Conservation (phyloP, 2,113 vertebrate genomes). For the Gymnocephalus cernua region DNA sequence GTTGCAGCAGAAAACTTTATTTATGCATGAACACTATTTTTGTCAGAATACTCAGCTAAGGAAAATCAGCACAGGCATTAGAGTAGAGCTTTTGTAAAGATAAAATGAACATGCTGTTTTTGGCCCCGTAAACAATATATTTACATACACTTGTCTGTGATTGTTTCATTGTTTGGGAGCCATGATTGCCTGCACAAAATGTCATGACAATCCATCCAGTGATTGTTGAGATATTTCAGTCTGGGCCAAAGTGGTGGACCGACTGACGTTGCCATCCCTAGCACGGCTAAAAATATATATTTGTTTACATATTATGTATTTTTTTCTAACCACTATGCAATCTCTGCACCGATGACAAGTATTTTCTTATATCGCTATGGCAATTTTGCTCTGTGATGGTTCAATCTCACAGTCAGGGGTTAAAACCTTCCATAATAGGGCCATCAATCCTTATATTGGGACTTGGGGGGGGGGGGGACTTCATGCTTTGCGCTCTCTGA, state of each 20-base stretch:
- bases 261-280: neutral
- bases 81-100: neutral
- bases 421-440: slow-evolving; percentile 63
- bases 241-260: neutral
- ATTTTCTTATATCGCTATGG: slow-evolving; percentile 7
- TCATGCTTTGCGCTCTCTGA: slow-evolving; percentile 22
- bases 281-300: neutral
- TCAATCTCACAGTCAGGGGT: slow-evolving; percentile 67
- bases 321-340: neutral
- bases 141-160: neutral
- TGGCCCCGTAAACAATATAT: too few species aligned
- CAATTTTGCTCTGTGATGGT: slow-evolving; percentile 53
- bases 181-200: too few species aligned
- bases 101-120: neutral
- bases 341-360: neutral
- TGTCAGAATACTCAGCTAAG: neutral
- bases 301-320: too few species aligned
- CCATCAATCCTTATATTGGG: slow-evolving; percentile 60
- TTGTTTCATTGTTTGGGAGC: neutral
- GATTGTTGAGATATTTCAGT: neutral
- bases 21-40: neutral
- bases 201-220: neutral
- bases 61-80: neutral
- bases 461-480: slow-evolving; percentile 3
- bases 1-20: neutral